Conservation (phyloP, 2,113 vertebrate species). For the Cnemophilus loriae region DNA sequence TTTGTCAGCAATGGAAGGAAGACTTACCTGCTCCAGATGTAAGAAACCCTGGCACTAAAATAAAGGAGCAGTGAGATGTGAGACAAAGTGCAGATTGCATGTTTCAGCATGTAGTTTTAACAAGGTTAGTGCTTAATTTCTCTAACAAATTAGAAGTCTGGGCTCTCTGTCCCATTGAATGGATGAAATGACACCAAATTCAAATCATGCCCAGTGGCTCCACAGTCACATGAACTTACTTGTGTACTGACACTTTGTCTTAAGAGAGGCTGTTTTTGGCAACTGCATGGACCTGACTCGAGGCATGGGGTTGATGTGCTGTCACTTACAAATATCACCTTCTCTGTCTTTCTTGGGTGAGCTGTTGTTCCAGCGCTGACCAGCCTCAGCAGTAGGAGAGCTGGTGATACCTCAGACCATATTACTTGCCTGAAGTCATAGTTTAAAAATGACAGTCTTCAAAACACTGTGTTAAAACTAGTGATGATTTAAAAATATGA, state of each 20-base stretch:
- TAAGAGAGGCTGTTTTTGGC: not conserved
- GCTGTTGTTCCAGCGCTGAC: not conserved
- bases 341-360: not conserved
- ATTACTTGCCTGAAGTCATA: not conserved
- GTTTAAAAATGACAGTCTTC: not conserved
- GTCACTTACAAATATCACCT: not conserved
- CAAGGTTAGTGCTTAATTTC: slow-evolving; percentile 14
- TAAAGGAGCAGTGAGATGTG: not conserved
- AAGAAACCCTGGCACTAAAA: not conserved
- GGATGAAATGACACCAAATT: not conserved
- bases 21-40: not conserved
- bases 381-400: not conserved
- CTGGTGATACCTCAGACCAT: not conserved
- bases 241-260: not conserved
- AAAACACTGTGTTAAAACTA: not conserved
- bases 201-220: slow-evolving; percentile 6
- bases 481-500: not conserved
- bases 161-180: not conserved
- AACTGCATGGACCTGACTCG: not conserved
- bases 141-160: slow-evolving; percentile 36
- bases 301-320: not conserved
- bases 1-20: not conserved
- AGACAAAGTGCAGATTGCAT: not conserved
- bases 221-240: not conserved
- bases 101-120: not conserved